Conservation (phyloP, 2,113 vertebrate species). For the Haemorhous mexicanus region DNA sequence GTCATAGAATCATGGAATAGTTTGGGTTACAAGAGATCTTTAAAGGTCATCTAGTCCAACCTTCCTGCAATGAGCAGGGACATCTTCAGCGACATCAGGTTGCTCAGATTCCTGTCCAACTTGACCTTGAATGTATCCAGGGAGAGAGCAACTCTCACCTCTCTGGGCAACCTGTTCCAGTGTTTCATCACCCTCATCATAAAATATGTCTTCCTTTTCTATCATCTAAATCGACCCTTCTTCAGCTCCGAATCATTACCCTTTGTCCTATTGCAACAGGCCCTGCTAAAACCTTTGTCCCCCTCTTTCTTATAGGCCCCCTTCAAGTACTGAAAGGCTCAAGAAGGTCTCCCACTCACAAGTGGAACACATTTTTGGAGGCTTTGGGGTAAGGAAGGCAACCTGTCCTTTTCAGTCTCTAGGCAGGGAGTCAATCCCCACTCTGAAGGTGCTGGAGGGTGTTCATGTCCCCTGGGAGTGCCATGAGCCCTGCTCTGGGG, state of each 20-base stretch:
- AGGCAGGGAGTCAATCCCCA: neutral
- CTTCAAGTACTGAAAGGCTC: neutral
- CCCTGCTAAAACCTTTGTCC: neutral
- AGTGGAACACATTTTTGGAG: neutral
- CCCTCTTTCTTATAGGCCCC: neutral
- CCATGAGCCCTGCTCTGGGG: fast-evolving
- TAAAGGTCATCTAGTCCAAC: neutral
- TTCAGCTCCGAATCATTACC: neutral
- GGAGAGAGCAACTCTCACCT: neutral
- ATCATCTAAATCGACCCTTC: neutral
- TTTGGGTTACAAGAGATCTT: neutral
- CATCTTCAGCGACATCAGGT: neutral
- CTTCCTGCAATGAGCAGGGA: neutral
- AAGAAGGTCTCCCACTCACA: neutral
- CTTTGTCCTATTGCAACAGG: neutral
- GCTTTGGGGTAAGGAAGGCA: neutral
- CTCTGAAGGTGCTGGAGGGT: neutral
- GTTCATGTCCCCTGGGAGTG: fast-evolving
- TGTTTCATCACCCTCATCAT: neutral
- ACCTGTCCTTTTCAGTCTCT: neutral
- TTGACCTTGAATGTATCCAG: neutral
- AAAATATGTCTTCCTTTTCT: neutral
- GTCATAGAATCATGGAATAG: neutral
- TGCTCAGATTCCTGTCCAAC: neutral
- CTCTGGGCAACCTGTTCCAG: neutral